Conservation (phyloP, 2,888 invertebrate genomes). For the Macrophya alboannulata region DNA sequence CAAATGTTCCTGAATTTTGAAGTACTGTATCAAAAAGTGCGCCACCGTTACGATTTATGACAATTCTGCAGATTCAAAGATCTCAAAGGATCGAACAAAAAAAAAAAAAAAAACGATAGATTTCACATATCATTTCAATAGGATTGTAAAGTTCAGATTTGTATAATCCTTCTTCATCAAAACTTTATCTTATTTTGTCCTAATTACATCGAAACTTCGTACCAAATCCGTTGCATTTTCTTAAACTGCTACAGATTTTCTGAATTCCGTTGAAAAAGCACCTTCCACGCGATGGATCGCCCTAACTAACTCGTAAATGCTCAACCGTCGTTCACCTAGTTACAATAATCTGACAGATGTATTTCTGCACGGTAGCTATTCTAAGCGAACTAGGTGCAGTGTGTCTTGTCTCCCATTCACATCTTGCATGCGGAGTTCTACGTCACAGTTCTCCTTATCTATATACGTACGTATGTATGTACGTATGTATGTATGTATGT, state of each 20-base stretch:
- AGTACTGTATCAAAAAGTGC: too few relatives aligned
- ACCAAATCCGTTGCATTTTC: background rate
- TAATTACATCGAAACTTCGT: background rate
- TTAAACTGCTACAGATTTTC: background rate
- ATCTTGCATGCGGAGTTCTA: background rate
- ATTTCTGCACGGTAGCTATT: slow-evolving; percentile 26
- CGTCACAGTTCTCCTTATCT: slow-evolving; percentile 17
- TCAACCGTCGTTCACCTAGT: slow-evolving; percentile 12
- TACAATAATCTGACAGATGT: slow-evolving; percentile 38
- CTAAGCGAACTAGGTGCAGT: slow-evolving; percentile 11
- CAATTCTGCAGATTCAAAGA: too few relatives aligned
- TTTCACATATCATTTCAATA: too few relatives aligned
- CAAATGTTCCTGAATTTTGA: too few relatives aligned
- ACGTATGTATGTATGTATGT: background rate
- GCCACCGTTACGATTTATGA: too few relatives aligned
- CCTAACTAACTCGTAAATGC: background rate
- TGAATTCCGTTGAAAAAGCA: background rate
- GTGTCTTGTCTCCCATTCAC: slow-evolving; percentile 14
- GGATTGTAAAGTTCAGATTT: too few relatives aligned
- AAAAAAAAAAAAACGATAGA: too few relatives aligned
- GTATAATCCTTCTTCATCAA: too few relatives aligned
- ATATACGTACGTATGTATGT: background rate
- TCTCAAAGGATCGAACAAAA: too few relatives aligned
- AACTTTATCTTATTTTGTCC: background rate
- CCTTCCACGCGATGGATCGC: background rate